Conservation (phyloP, 2,113 vertebrate species). For the Laterallus jamaicensis region DNA sequence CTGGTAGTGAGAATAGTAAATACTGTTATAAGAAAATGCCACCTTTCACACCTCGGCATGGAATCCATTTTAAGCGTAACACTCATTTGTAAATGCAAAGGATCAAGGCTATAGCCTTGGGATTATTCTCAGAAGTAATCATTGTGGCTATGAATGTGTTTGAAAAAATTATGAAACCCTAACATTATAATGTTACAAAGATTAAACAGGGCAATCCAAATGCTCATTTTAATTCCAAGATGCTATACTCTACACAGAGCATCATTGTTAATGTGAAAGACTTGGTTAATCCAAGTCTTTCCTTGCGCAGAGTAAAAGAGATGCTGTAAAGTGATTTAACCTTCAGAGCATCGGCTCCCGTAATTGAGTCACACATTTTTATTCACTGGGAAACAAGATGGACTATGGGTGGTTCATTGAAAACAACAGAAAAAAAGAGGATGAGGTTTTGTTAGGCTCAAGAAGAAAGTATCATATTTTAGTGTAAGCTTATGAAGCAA, state of each 20-base stretch:
- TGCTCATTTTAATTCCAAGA: slow-evolving; percentile 38
- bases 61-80: background rate
- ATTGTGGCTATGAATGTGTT: background rate
- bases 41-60: background rate
- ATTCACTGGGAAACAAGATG: slow-evolving; percentile 31
- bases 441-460: background rate
- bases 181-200: slow-evolving; percentile 12
- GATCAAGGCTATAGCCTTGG: background rate
- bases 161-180: slow-evolving; percentile 1
- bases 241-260: background rate
- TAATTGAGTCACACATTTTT: slow-evolving; percentile 55
- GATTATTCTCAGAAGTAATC: slow-evolving; percentile 27
- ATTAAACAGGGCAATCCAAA: background rate
- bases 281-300: slow-evolving; percentile 56
- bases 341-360: slow-evolving; percentile 49
- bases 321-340: slow-evolving; percentile 44
- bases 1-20: background rate
- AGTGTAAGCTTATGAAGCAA: background rate
- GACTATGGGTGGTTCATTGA: background rate
- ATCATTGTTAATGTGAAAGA: slow-evolving; percentile 43
- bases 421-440: slow-evolving; percentile 19
- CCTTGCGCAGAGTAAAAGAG: slow-evolving; percentile 33
- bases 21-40: background rate
- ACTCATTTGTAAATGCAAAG: background rate
- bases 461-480: background rate